Base-by-base conservation (phyloP, 2,888 invertebrate genomes). In the Galeruca laticollis region DNA sequence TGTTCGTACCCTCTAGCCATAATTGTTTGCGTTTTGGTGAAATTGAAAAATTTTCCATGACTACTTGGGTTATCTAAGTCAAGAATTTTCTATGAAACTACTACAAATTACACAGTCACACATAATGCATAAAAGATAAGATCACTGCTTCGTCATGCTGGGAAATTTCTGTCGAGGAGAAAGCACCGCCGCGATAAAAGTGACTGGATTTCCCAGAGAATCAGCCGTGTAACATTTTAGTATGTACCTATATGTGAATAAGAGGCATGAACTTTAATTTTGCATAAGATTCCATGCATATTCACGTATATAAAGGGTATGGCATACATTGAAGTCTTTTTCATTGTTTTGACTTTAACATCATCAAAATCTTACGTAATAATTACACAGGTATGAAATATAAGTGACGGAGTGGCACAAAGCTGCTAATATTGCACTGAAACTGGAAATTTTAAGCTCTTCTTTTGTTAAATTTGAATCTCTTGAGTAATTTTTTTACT, bases 11-110 rank as follows among this genome's bases (percentile, higher is more conserved):
- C 9, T 15, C 52, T 35, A 52, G 1, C 15, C n/a, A 33, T 26
- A 54, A 63, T 40, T 63, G n/a, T 54, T 10, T n/a, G 54, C 40
- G 31, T 35, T 35, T 18, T 1, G n/a, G 33, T 31, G 5, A 57
- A 35, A 57, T 31, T 18, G 56, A 56, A 57, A 47, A 57, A 57
- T 57, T 35, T 57, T 57, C 18, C 15, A 57, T 57, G 56, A 57
- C 35, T 18, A n/a, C 26, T 26, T 10, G 10, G 54, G 26, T 2
- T 54, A 31, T n/a, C 13, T 26, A 26, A n/a, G 5, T 52, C 6
- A 8, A 31, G 52, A 52, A 21, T 52, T 21, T 26, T 52, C 26
- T 52, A 52, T 43, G 43, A 43, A 13, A 15, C 49, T 18, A 10
- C 20, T 49, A 11, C 18, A 49, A 49, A 20, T 49, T 21, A 18